Evolutionary conservation across 2,113 vertebrate species (phyloP), one percentile per base, ranked within the genome.

Genomic region (Lepus timidus): DNA sequence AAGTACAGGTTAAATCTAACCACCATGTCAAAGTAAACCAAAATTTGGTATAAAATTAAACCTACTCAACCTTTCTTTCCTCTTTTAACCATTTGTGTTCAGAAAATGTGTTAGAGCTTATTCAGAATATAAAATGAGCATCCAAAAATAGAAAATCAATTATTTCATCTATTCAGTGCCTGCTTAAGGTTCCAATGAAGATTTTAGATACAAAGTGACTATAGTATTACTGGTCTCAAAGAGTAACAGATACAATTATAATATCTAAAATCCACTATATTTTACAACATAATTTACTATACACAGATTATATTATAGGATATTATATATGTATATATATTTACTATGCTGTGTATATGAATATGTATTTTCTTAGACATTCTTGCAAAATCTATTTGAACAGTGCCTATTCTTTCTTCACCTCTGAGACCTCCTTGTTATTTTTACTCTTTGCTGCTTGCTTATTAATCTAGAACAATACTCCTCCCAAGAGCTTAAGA

Each of bases 151-250:
- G 14, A 76, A 81, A 71, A 81, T 73, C 25, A 29, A 39, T 81
- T 12, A 90, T 65, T n/a, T 87, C 23, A 36, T 70, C 16, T 29
- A 76, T 90, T 16, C 16, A 71, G 9, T 31, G 19, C 23, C 58
- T 70, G 27, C 7, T 82, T 75, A 90, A 88, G 16, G 17, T 88
- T 11, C 11, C 58, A 65, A 44, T 44, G 33, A 92, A 87, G 27
- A 96, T 91, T 89, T 58, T 79, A 51, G 74, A 93, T 89, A 3
- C 49, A 91, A 96, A 74, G 16, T 78, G 31, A 74, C 19, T 76
- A 49, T 87, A 64, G 22, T 79, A 17, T 23, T 14, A 83, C 75
- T 88, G 93, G 68, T 82, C 36, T 93, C 20, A 33, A 81, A 92
- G 81, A 71, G 11, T 4, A 80, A 4, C 25, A 71, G 49, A 82